phyloP scores from a whole-genome alignment of 92 coral and sea anemone genomes.

The Paragorgia papillata region DNA sequence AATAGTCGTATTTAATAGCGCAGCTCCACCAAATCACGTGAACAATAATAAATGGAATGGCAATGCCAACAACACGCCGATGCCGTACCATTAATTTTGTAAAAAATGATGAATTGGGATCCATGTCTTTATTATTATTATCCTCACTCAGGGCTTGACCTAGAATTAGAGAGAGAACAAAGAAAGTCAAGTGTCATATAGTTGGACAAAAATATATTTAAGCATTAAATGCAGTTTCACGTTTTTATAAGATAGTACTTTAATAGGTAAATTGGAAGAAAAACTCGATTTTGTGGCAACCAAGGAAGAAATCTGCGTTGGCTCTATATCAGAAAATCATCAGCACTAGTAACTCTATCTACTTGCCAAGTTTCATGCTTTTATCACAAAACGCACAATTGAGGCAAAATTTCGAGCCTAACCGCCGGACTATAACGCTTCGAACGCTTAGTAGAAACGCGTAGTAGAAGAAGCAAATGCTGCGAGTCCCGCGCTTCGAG shows the following conservation, averaged over 20 bases:
- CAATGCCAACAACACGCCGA: conserved; percentile 71
- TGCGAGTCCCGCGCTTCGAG: background rate
- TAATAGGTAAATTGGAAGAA: too few species aligned
- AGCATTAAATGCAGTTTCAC: too few species aligned
- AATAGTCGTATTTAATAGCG: conserved; percentile 65
- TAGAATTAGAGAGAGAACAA: background rate
- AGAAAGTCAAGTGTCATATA: background rate
- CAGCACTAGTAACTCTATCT: too few species aligned
- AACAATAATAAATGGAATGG: conserved; percentile 67
- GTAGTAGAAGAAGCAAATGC: background rate
- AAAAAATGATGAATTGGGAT: conserved; percentile 69
- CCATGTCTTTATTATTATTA: conserved; percentile 59
- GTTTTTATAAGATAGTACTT: too few species aligned
- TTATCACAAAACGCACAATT: too few species aligned
- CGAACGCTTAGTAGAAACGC: too few species aligned
- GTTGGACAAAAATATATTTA: background rate
- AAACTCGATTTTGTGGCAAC: too few species aligned
- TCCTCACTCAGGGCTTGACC: conserved; percentile 70
- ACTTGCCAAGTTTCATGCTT: too few species aligned
- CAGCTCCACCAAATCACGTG: conserved; percentile 83
- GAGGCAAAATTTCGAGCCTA: too few species aligned
- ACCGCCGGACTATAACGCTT: too few species aligned
- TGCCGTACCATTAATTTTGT: conserved; percentile 65
- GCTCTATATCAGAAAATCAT: too few species aligned
- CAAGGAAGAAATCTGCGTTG: too few species aligned